Conservation (phyloP, 2,888 invertebrate species). For the Allygus modestus region DNA sequence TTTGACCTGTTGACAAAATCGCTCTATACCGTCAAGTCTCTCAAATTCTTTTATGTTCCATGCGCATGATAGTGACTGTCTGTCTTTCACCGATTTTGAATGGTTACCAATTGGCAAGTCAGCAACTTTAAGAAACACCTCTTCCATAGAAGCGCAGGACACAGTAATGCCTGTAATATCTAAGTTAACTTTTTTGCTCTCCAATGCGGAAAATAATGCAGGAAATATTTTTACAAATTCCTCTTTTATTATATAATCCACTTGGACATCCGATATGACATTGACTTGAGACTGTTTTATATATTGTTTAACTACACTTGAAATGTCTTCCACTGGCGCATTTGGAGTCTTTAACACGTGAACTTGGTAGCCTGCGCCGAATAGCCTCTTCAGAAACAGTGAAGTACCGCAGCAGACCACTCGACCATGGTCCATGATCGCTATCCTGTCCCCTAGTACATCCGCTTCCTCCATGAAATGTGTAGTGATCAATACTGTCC, state of each 20-base stretch:
- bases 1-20: neutral
- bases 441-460: conserved; percentile 92
- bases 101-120: neutral
- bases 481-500: conserved; percentile 92
- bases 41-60: neutral
- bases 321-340: conserved; percentile 69
- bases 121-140: conserved; percentile 89
- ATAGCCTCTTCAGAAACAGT: conserved; percentile 86
- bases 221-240: conserved; percentile 78
- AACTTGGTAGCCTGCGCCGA: conserved; percentile 84
- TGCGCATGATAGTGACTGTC: neutral
- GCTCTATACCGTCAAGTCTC: neutral
- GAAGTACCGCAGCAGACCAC: conserved; percentile 89
- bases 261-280: conserved; percentile 74
- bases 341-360: conserved; percentile 74
- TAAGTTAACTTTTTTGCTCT: conserved; percentile 78
- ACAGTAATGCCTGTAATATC: conserved; percentile 88
- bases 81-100: neutral
- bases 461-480: conserved; percentile 99
- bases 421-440: conserved; percentile 87
- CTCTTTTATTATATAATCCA: conserved; percentile 78
- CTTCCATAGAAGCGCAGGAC: conserved; percentile 93
- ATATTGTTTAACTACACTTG: conserved; percentile 73
- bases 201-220: conserved; percentile 80
- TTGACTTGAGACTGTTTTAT: conserved; percentile 75